Base-by-base conservation (phyloP, 2,797 vertebrate species). In the Pogonophryne albipinna region DNA sequence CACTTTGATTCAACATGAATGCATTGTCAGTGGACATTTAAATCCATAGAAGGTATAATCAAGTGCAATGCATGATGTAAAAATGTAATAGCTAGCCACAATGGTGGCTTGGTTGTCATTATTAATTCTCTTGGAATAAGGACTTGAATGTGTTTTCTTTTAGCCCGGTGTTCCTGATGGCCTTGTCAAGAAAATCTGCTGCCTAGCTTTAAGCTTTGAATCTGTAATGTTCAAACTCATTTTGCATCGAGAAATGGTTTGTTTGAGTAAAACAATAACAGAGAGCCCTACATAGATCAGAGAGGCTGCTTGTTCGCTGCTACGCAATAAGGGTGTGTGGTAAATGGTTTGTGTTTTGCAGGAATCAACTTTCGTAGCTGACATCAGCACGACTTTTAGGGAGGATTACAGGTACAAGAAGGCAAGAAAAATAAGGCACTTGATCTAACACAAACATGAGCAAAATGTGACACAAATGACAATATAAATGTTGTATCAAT, bases 131-230 rank as follows among this genome's bases (percentile, higher is more conserved):
- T 66, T 73, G 79, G 79, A 89, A 81, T 86, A 71, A 85, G 82
- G 82, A 82, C 73, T 81, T 86, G 76, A 89, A 92, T 86, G 85
- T 68, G 72, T 88, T 92, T 86, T 89, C 77, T 1, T 8, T 60
- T 62, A 85, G 88, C 82, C 76, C 59, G 10, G 71, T 74, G 76
- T 87, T 90, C 84, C 83, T 85, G 81, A 87, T 77, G 85, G 87
- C 84, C 83, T 90, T 86, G 90, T 86, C 89, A 87, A 87, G 86
- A 92, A 91, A 86, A 79, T 80, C 84, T 89, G 88, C 82, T 87
- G 83, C 85, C 89, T 84, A 85, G 82, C 83, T 89, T 90, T 84
- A 92, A 93, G 86, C 89, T 87, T 83, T 85, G 86, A 92, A 92
- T 93, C 82, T 74, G 84, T 84, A 89, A 90, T 82, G 82, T 87